Base-by-base conservation (phyloP, 2,113 vertebrate genomes). In the Elgaria multicarinata region DNA sequence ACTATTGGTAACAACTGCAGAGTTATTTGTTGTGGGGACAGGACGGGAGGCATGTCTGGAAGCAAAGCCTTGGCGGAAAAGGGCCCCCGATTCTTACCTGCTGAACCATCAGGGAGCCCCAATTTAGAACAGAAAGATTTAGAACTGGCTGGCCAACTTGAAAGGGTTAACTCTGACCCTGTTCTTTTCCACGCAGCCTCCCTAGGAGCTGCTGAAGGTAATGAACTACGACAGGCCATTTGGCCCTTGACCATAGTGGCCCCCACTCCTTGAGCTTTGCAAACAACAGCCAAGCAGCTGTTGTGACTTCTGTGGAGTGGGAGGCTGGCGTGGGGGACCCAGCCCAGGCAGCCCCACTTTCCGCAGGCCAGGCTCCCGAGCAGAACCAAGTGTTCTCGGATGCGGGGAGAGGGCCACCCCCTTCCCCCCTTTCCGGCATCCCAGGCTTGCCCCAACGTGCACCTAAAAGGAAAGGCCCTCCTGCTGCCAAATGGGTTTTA, bases 221-320 rank as follows among this genome's bases (percentile, higher is more conserved):
- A 98, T 97, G 96, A 97, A 98, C 98, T 97, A 97, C 97, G 97
- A 97, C 97, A 95, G 97, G 97, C 93, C 97, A 96, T 96, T 97
- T 97, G 97, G 97, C 97, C 97, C 97, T 93, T 98, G 97, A 98
- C 97, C 97, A 96, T 92, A 86, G 96, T 95, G 96, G 92, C 95
- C 96, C 96, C 39, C 97, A 95, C 90, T 96, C 96, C 96, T 95
- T 96, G 92, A 88, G 96, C 94, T 91, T 94, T 82, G 88, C 12
- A 82, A 97, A 97, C 97, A 98, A 98, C 98, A 97, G 96, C 97
- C 93, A 96, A 97, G 89, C 97, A 97, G 97, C 97, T 97, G 97
- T 95, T 95, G 93, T 94, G 66, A 96, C 95, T 85, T 94, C 88
- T 83, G 94, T 91, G 86, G 89, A 95, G 95, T 94, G 96, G 90